Evolutionary conservation across 2,113 vertebrate species (phyloP).

Genomic region (Hippotragus niger): DNA sequence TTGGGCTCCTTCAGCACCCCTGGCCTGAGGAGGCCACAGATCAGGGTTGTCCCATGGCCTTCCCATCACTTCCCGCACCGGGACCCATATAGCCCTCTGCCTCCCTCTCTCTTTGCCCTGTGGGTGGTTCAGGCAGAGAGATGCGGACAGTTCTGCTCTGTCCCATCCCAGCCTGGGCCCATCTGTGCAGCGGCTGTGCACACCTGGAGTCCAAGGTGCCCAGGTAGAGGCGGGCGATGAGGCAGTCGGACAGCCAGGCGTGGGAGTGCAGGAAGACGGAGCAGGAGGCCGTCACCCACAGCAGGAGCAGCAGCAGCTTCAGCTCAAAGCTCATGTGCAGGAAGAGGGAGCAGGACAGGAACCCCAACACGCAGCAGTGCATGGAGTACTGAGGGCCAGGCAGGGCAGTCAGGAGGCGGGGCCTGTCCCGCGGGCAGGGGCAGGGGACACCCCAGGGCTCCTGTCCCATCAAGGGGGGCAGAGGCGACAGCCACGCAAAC

Average conservation of each 20-base stretch:
- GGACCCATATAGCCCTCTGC: not conserved
- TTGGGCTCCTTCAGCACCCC: conserved; percentile 91
- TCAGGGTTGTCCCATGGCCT: conserved; percentile 3
- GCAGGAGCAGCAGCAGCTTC: conserved; percentile 86
- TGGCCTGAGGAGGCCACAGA: conserved; percentile 71
- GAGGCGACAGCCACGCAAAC: not conserved
- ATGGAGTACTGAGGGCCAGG: conserved; percentile 86
- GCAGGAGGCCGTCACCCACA: conserved; percentile 88
- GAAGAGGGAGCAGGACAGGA: conserved; percentile 89
- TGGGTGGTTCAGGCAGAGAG: not conserved
- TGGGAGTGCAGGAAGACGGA: conserved; percentile 87
- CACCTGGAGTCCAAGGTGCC: conserved; percentile 72
- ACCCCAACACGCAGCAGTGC: conserved; percentile 90
- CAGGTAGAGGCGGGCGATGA: conserved; percentile 78
- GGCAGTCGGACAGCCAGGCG: conserved; percentile 80
- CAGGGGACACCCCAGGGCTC: not conserved
- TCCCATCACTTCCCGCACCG: not conserved
- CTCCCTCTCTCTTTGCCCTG: not conserved
- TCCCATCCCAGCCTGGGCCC: not conserved
- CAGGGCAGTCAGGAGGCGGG: not conserved
- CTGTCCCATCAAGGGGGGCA: not conserved
- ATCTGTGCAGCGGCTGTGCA: accelerated
- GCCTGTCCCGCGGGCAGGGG: not conserved
- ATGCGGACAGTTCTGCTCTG: not conserved
- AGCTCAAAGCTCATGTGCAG: conserved; percentile 85